Base-by-base conservation (phyloP, 2,888 invertebrate species). In the Branchinecta sandiegonensis region DNA sequence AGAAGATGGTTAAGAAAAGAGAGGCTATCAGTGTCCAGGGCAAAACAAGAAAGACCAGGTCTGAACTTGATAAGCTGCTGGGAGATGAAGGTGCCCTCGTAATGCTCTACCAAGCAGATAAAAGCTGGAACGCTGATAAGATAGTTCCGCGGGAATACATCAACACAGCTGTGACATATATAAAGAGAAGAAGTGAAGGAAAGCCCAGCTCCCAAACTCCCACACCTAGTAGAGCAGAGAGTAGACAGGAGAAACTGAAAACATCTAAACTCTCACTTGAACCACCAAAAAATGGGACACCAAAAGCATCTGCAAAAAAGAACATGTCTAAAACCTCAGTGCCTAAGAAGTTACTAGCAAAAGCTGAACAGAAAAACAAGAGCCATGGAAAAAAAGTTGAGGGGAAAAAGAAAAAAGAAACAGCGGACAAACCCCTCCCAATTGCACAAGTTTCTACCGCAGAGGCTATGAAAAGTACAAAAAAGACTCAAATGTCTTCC, bases 201-300 rank as follows among this genome's bases (percentile, higher is more conserved):
- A 56, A 56, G 11, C 23, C 63, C 8, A n/a, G 14, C 8, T 17
- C n/a, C 14, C 14, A 23, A 17, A 8, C 23, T 56, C 14, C 14
- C 23, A 17, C 63, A 9, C 23, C 23, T 9, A 56, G 63, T 8
- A 56, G 63, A 17, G 8, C 10, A 9, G 63, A 56, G n/a, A 17
- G 63, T 56, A 56, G 63, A 56, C 63, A 56, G 63, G 23, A 56
- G 10, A 56, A 23, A 56, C 8, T 17, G 63, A 56, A 56, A 56
- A n/a, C 23, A 56, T 23, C 63, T 23, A 56, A 56, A 56, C n/a
- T n/a, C n/a, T 11, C n/a, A 56, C 8, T 56, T 8, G 63, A 56
- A 10, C n/a, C n/a, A 56, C 63, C 11, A 56, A 8, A 56, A 56
- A 56, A 56, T 6, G 37, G 37, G 37, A 37, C 37, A 37, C 37